phyloP scores from a whole-genome alignment of 1,140 invertebrate species.

The Odontomachus brunneus region DNA sequence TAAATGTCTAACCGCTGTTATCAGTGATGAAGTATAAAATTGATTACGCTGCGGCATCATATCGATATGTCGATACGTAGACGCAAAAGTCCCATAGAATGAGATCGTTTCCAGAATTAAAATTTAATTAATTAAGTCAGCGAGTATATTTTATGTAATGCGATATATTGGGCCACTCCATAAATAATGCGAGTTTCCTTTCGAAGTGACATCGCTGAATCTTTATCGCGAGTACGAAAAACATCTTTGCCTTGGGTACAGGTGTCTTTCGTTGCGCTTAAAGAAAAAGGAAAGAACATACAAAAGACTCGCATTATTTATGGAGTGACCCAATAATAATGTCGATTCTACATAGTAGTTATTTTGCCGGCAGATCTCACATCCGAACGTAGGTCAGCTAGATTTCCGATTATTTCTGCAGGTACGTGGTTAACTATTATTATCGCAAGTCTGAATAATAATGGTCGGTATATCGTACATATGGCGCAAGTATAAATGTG shows the following conservation, averaged over 20 bases:
- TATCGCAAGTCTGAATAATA: conserved; percentile 59
- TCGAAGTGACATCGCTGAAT: background rate
- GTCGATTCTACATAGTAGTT: conserved; percentile 60
- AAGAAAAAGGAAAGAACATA: background rate
- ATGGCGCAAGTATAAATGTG: conserved; percentile 29
- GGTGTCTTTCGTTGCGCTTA: background rate
- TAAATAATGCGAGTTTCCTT: conserved; percentile 42
- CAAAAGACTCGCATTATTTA: conserved; percentile 37
- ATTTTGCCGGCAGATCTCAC: conserved; percentile 62
- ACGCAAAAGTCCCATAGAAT: too few species aligned
- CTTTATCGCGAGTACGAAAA: background rate
- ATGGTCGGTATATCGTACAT: conserved; percentile 53
- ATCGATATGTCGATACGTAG: too few species aligned
- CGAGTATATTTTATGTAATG: conserved; percentile 48
- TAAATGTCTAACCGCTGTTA: too few species aligned
- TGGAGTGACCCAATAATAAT: conserved; percentile 50
- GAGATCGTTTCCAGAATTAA: too few species aligned
- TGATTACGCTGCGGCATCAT: too few species aligned
- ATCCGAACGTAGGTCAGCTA: conserved; percentile 61
- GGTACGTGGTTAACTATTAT: conserved; percentile 59
- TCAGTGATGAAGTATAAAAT: too few species aligned
- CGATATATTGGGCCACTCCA: conserved; percentile 49
- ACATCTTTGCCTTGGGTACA: background rate
- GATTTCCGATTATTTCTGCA: conserved; percentile 61
- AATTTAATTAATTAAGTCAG: conserved; percentile 42